These are phyloP conservation scores for Bombylius discolor DNA, from an alignment of 2,888 invertebrate genomes.

Conservation along the genomic window DNA sequence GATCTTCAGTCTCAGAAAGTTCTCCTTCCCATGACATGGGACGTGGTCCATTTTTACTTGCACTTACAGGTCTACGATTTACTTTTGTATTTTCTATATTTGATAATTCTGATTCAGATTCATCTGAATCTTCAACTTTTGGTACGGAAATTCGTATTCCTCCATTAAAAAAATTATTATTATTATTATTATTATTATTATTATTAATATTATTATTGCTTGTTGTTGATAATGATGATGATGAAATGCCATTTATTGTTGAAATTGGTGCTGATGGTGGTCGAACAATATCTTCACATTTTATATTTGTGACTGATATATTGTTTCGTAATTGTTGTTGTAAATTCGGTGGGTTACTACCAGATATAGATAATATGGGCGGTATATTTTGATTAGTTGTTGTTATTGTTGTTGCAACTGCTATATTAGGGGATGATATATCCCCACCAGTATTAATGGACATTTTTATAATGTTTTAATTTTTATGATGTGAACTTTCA, in stretches of 20 bases:
- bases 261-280: slow-evolving; percentile 17
- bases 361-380: not conserved
- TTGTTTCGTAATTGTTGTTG: slow-evolving; percentile 29
- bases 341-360: not conserved
- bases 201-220: slow-evolving; percentile 15
- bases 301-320: slow-evolving; percentile 72
- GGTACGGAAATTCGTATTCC: slow-evolving; percentile 24
- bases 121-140: slow-evolving; percentile 29
- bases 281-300: slow-evolving; percentile 32
- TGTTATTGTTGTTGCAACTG: not conserved
- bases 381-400: not conserved
- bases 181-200: slow-evolving; percentile 14
- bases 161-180: slow-evolving; percentile 12
- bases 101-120: slow-evolving; percentile 33
- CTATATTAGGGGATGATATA: slow-evolving; percentile 3
- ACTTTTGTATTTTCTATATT: slow-evolving; percentile 38
- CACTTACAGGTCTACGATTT: slow-evolving; percentile 38
- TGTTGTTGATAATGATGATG: slow-evolving; percentile 23
- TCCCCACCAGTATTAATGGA: slow-evolving; percentile 2
- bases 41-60: slow-evolving; percentile 41
- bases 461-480: not conserved
- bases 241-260: slow-evolving; percentile 1
- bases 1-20: slow-evolving; percentile 72
- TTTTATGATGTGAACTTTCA: too few relatives aligned
- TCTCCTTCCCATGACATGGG: slow-evolving; percentile 96